Evolutionary conservation across 2,113 vertebrate species (phyloP), one percentile per base, ranked within the genome.

Genomic region (Pogona vitticeps): DNA sequence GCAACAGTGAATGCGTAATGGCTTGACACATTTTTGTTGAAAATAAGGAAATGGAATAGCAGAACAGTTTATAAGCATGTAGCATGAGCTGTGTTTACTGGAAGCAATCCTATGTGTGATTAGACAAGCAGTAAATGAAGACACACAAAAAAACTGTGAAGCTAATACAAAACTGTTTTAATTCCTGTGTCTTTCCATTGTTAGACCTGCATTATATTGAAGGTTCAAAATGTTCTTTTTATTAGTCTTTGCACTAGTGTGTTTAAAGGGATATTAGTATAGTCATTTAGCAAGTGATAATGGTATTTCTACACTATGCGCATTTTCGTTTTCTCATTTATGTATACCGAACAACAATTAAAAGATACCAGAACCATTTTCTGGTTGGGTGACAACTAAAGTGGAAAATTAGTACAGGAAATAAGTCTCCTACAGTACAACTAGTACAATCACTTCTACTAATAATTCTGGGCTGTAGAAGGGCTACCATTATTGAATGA

Each of bases 21-120:
- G 59, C 31, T 28, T 88, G 80, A 89, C 10, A 42, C 1, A 6
- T 84, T 90, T 87, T 92, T 86, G 38, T 1, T 73, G 76, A 78
- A 46, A 17, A 14, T 13, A 80, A 84, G 86, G 40, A 36, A 77
- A 52, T 83, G 65, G 65, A 68, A 31, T 26, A 12, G 83, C 76
- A 2, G 42, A 70, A 65, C 36, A 70, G 72, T 86, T 88, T 70
- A 63, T 38, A 92, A 90, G 79, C 72, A 52, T 10, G 7, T 12
- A 40, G 21, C 23, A 67, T 33, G 65, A 76, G n/a, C 0, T 0
- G 1, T 46, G 40, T 38, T 65, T 75, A 71, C 58, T 77, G 58
- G 58, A 36, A 81, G 40, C 61, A 61, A 38, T 31, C 31, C n/a
- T 80, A 36, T 56, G 67, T 82, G 7, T 83, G 23, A 23, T 61